Conservation (phyloP, 2,888 invertebrate species). For the Athalia cordata region DNA sequence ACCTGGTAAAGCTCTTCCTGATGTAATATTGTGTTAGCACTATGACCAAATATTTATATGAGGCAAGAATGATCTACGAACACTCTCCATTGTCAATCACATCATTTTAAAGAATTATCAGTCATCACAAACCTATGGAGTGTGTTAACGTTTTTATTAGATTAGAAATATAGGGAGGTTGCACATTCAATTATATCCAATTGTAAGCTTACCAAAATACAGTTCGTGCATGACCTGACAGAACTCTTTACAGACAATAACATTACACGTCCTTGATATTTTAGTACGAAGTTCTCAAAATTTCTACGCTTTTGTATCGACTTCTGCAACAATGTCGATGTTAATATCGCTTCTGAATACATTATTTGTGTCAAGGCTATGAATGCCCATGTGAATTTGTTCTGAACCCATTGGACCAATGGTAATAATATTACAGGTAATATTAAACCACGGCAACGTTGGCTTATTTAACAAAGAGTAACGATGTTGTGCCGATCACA, state of each 20-base stretch:
- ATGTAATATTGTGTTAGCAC: constrained; percentile 40
- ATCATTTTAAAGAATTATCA: constrained; percentile 13
- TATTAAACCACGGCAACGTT: not conserved
- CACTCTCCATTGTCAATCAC: constrained; percentile 14
- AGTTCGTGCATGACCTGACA: not conserved
- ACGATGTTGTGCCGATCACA: not conserved
- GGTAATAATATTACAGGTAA: not conserved
- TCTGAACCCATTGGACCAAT: not conserved
- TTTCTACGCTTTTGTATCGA: not conserved
- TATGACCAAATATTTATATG: constrained; percentile 35
- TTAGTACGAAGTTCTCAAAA: not conserved
- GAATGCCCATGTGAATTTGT: not conserved
- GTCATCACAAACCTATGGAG: constrained; percentile 5
- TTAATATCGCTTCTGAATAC: not conserved
- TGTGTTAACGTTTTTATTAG: not conserved
- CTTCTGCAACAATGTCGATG: too few relatives aligned
- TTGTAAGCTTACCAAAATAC: not conserved
- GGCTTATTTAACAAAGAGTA: not conserved
- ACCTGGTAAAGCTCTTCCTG: not conserved
- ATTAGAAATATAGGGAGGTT: too few relatives aligned
- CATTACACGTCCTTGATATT: not conserved
- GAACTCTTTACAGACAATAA: not conserved
- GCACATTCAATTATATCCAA: not conserved
- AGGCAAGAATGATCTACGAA: constrained; percentile 32
- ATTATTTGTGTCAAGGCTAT: not conserved